Percentiles rank a stretch among this genome's conserved stretches.
Conservation (phyloP, 2,113 vertebrate species). For the Penelope pileata region DNA sequence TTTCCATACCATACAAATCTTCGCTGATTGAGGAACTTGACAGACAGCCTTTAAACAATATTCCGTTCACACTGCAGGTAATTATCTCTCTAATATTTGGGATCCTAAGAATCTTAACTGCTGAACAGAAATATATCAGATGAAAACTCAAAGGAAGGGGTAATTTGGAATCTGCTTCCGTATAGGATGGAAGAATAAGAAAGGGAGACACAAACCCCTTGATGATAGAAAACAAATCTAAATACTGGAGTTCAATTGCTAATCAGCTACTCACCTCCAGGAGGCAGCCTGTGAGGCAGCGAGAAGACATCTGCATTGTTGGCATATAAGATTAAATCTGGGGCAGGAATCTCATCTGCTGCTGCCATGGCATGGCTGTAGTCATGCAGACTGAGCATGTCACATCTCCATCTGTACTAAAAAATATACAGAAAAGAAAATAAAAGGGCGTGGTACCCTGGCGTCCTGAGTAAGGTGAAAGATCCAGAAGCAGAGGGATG, state of each 20-base stretch:
- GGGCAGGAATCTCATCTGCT: neutral
- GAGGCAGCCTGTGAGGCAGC: neutral
- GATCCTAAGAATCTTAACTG: neutral
- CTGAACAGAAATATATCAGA: neutral
- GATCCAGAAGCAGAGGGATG: neutral
- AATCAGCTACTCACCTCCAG: neutral
- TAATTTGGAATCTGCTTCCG: neutral
- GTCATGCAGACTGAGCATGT: neutral
- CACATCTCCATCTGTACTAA: neutral
- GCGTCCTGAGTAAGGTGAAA: neutral
- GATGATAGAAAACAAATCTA: neutral
- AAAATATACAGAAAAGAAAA: neutral
- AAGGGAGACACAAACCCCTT: neutral
- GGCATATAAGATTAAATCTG: neutral
- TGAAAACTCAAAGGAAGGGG: neutral
- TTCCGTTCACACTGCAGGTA: neutral
- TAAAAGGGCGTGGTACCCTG: neutral
- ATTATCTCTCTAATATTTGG: neutral
- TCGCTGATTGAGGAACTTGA: neutral
- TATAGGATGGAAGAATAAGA: neutral
- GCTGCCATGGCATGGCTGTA: neutral
- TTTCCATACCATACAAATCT: neutral
- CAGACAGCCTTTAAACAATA: neutral
- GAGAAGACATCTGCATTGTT: neutral
- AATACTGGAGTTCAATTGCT: neutral